Evolutionary conservation across 2,888 invertebrate species (phyloP).

Genomic region (Gisinianus flammeolus): DNA sequence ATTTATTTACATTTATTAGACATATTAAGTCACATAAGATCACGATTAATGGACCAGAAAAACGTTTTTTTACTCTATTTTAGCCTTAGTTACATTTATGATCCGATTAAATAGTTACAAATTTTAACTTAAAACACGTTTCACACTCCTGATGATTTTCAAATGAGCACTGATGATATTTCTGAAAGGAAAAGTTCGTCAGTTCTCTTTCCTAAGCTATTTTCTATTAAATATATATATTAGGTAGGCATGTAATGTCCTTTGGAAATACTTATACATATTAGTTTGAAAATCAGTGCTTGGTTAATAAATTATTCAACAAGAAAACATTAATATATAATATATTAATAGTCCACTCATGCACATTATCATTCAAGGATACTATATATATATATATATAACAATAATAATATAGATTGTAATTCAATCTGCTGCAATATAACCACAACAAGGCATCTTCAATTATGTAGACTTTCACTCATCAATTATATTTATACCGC

Average conservation of each 20-base stretch:
- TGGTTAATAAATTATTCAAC: neutral
- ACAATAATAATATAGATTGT: neutral
- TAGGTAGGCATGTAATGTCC: neutral
- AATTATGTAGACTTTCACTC: neutral
- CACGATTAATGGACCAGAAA: conserved; percentile 14
- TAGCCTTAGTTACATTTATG: too few relatives aligned
- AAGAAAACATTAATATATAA: neutral
- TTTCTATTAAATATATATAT: neutral
- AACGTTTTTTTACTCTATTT: neutral
- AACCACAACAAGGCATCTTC: neutral
- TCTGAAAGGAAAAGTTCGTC: neutral
- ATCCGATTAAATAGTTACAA: too few relatives aligned
- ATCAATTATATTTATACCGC: neutral
- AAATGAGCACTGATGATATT: neutral
- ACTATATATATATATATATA: neutral
- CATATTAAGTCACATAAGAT: neutral
- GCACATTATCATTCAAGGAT: too few relatives aligned
- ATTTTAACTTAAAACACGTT: too few relatives aligned
- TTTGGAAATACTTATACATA: neutral
- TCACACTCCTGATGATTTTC: too few relatives aligned
- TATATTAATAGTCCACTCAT: too few relatives aligned
- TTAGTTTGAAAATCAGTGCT: neutral
- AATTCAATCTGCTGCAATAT: neutral
- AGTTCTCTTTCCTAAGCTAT: neutral
- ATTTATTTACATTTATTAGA: neutral